Conservation (phyloP, 2,113 vertebrate genomes). For the Pseudorasbora parva region DNA sequence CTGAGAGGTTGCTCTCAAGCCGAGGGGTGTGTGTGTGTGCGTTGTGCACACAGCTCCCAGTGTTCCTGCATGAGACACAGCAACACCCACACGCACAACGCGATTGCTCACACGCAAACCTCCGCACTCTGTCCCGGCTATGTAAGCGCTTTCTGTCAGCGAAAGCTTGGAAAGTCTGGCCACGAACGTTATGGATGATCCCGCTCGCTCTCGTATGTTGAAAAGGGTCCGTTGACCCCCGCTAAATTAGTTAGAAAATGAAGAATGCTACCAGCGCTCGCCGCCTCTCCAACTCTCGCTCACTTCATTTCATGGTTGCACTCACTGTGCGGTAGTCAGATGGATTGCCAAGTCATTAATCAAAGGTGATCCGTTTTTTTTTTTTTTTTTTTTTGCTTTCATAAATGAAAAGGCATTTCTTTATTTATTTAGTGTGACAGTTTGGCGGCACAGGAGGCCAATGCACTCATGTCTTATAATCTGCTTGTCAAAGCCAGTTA, state of each 20-base stretch:
- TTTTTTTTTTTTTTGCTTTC: constrained; percentile 49
- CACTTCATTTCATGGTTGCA: constrained; percentile 53
- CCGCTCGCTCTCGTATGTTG: constrained; percentile 56
- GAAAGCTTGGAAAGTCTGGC: constrained; percentile 60
- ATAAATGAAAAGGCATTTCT: constrained; percentile 62
- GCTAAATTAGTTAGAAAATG: constrained; percentile 58
- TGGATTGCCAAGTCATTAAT: constrained; percentile 66
- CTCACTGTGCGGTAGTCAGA: constrained; percentile 57
- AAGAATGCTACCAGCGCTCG: constrained; percentile 52
- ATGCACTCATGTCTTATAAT: constrained; percentile 62
- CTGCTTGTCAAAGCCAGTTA: constrained; percentile 68
- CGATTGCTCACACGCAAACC: constrained; percentile 53
- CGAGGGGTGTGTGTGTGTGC: constrained; percentile 55
- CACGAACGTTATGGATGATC: constrained; percentile 61
- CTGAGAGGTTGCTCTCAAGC: constrained; percentile 61
- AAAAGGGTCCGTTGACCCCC: constrained; percentile 59
- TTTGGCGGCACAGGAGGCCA: constrained; percentile 55
- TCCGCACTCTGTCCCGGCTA: constrained; percentile 47
- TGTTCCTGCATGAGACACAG: constrained; percentile 65
- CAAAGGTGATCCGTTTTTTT: constrained; percentile 58
- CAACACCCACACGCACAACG: constrained; percentile 48
- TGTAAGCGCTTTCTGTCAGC: constrained; percentile 61
- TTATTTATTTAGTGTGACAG: constrained; percentile 63
- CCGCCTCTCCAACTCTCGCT: constrained; percentile 47
- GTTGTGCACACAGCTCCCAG: constrained; percentile 60